Evolutionary conservation across 2,888 invertebrate genomes (phyloP), one percentile per base, ranked within the genome.

Genomic region (Eulithis testata): DNA sequence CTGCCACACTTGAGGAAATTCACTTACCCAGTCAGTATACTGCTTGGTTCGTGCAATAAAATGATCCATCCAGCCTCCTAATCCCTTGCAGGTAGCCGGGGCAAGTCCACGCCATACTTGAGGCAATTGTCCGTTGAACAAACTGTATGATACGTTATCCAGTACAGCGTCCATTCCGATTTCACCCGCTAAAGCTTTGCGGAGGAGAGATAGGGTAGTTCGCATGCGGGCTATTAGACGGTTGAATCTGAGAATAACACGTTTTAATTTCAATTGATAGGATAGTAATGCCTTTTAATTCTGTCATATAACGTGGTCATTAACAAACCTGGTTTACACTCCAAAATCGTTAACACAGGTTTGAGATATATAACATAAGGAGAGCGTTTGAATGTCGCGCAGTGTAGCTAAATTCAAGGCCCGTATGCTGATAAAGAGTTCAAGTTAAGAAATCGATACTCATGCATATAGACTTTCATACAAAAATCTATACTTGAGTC

Each of bases 21-120:
- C 21, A n/a, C 60, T 60, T 12, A 97, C 97, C 97, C 97, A 97
- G 74, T 94, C 91, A 1, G 94, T 94, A 80, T 97, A 97, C 85
- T 97, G 97, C 57, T 93, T 91, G 70, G 95, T 95, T 74, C 97
- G 89, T 12, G 89, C 89, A 37, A 94, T 94, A 81, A 98, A 97
- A 87, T 98, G 97, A 62, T 96, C 96, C 94, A 98, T 96, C 98
- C 98, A 98, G 36, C 96, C 95, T 6, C 96, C 97, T 1, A 98
- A 94, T 65, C 94, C 95, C 87, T 98, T 98, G 80, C 96, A 96
- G 0, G 98, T 98, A 69, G 95, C 96, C 6, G 98, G 98, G 5
- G 97, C 96, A 53, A 98, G 90, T 69, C 94, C 94, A 21, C 96
- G 94, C 98, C 98, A 98, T 70, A 95, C 95, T 27, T 73, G 60